These are phyloP conservation scores for Incurvaria masculella DNA, from an alignment of 2,888 invertebrate species.

Conservation along the genomic window DNA sequence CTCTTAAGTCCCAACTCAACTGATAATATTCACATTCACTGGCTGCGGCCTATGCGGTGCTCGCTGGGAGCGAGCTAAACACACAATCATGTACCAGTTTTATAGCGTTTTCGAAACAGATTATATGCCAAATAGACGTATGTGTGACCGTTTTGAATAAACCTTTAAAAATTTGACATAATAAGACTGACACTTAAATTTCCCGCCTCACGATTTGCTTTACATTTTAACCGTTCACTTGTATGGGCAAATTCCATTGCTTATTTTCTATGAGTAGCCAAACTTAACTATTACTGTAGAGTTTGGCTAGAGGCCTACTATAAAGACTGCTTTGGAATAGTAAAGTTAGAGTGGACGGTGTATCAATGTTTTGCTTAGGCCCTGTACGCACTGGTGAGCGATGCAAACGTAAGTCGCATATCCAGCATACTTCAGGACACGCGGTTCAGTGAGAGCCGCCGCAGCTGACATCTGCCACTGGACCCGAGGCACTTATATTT, in stretches of 20 bases:
- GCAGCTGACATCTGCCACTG: too few species aligned
- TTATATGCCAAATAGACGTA: neutral
- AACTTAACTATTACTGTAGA: constrained; percentile 18
- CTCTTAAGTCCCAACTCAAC: constrained; percentile 50
- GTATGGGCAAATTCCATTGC: constrained; percentile 19
- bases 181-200: constrained; percentile 56
- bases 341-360: neutral
- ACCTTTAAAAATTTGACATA: constrained; percentile 25
- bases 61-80: too few species aligned
- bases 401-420: too few species aligned
- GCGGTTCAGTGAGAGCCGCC: too few species aligned
- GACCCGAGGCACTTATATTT: too few species aligned
- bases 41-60: neutral
- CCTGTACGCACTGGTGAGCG: too few species aligned
- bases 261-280: constrained; percentile 12
- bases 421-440: too few species aligned
- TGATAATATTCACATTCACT: constrained; percentile 27
- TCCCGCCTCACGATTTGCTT: constrained; percentile 59
- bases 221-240: constrained; percentile 54
- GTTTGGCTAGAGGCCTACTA: constrained; percentile 11
- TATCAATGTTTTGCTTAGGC: neutral
- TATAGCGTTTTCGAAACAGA: neutral
- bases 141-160: neutral
- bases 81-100: neutral
- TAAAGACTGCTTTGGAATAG: neutral